phyloP scores from a whole-genome alignment of 30 jellyfish, hydroid and myxozoan genomes.

The Turritopsis rubra region DNA sequence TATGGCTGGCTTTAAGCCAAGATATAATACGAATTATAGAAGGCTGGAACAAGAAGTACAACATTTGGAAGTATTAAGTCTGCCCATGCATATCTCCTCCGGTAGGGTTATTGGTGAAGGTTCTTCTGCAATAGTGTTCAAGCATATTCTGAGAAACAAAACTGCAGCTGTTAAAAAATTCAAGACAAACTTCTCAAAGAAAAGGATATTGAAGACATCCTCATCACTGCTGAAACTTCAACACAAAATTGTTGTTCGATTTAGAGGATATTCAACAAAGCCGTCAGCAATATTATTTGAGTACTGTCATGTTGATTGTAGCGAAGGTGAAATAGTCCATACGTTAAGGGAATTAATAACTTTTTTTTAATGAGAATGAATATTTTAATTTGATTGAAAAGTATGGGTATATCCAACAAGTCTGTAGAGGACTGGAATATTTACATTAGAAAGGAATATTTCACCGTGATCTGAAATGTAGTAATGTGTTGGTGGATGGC shows the following conservation, averaged over 20 bases:
- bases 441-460: conserved; percentile 10
- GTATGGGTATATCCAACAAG: background rate
- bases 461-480: conserved; percentile 14
- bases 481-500: too few relatives aligned
- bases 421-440: conserved; percentile 8
- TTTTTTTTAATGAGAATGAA: too few relatives aligned
- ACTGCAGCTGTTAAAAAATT: background rate
- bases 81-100: too few relatives aligned
- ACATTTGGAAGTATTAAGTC: too few relatives aligned
- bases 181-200: conserved; percentile 9
- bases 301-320: background rate
- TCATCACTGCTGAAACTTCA: background rate
- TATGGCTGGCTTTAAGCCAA: too few relatives aligned
- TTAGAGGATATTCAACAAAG: too few relatives aligned
- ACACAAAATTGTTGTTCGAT: too few relatives aligned
- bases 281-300: conserved; percentile 20
- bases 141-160: conserved; percentile 4
- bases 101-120: conserved; percentile 28
- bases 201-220: background rate
- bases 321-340: background rate
- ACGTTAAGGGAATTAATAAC: conserved; percentile 4
- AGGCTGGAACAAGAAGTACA: too few relatives aligned
- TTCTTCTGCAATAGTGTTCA: conserved; percentile 14
- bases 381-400: background rate
- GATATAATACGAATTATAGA: too few relatives aligned